phyloP scores from a whole-genome alignment of 2,797 vertebrate species.

The Phataginus tricuspis region DNA sequence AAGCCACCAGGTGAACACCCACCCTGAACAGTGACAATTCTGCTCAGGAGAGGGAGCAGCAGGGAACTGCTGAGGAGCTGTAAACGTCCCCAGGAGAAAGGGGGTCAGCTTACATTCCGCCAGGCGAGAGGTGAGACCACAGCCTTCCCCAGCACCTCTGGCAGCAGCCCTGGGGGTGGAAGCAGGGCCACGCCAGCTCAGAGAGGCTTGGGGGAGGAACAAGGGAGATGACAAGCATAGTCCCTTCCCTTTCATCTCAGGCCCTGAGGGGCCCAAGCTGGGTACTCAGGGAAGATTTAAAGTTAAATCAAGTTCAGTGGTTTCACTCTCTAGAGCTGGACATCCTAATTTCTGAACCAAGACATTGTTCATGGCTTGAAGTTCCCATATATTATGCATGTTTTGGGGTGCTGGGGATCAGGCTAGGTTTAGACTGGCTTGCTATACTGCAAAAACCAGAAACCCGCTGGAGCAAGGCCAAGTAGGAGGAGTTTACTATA shows the following conservation, averaged over 20 bases:
- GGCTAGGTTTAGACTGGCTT: background rate
- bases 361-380: background rate
- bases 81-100: background rate
- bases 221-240: background rate
- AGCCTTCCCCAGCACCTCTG: background rate
- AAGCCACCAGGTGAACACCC: background rate
- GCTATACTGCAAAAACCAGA: background rate
- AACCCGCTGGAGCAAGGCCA: background rate
- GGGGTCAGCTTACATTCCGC: background rate
- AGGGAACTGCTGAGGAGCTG: background rate
- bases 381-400: background rate
- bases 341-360: background rate
- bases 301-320: background rate
- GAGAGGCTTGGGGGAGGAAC: background rate
- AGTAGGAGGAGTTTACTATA: background rate
- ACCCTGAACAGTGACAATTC: background rate
- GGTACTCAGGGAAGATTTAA: background rate
- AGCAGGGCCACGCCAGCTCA: background rate
- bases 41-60: background rate
- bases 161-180: background rate
- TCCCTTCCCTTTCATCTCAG: background rate
- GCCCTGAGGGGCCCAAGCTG: background rate
- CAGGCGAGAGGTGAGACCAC: background rate
- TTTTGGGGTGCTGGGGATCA: background rate
- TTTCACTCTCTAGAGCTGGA: background rate